Base-by-base conservation (phyloP, 1,140 invertebrate species). In the Drosophila malerkotliana region DNA sequence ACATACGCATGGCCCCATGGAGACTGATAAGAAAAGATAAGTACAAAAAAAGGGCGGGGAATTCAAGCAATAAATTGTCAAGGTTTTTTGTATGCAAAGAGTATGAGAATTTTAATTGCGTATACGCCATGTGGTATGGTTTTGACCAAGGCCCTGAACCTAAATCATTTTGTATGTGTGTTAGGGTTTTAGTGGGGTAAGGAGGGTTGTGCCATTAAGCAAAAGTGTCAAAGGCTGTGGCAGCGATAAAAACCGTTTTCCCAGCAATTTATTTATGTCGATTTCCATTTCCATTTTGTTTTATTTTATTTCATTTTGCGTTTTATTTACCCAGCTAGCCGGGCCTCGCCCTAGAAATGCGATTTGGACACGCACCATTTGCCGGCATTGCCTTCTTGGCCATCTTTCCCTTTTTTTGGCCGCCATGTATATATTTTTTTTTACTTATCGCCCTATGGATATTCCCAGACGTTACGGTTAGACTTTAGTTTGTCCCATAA, bases 321-420 rank as follows among this genome's bases (percentile, higher is more conserved):
- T 69, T 85, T 80, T 80, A 80, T 84, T 84, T 69, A 67, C 63
- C 8, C 26, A 64, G 61, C 57, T 37, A 39, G 58, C 21, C 62
- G 58, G 41, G 78, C 59, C 67, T 77, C 45, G 66, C 63, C 77
- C 54, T 67, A 47, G 44, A 87, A 82, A 88, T 68, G 62, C 75
- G 74, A 72, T 83, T 87, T 72, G 75, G 55, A 72, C 83, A 87
- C 82, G 83, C 82, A 87, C 83, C 71, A 87, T 88, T 85, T 79
- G 63, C 45, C 15, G 24, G 41, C 41, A 44, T 44, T 44, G 41
- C 5, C 41, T 44, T 44, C 14, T 15, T 1, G 55, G 37, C 15
- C 3, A 30, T n/a, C 9, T 14, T 6, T 4, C 21, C 30, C 15
- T 14, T 44, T 44, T 44, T 18, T 9, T 8, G 7, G 6, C 14